Conservation (phyloP, 2,888 invertebrate species). For the Tetragonisca angustula region DNA sequence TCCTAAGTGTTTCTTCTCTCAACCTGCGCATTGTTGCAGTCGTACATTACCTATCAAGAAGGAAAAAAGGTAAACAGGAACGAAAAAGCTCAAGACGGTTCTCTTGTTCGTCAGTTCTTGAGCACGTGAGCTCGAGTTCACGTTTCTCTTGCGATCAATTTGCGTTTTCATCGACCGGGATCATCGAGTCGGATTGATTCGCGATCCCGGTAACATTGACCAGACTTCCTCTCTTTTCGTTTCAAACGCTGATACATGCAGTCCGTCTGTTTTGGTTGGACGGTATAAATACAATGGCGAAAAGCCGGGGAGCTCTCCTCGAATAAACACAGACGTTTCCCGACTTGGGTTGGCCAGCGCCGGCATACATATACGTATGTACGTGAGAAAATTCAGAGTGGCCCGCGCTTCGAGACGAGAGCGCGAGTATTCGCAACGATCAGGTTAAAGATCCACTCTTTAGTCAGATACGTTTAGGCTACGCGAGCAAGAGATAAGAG, state of each 20-base stretch:
- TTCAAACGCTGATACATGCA: conserved; percentile 58
- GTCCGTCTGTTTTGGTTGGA: conserved; percentile 63
- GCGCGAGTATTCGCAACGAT: conserved; percentile 17
- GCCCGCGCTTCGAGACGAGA: conserved; percentile 12
- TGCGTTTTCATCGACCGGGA: neutral
- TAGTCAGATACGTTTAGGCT: neutral
- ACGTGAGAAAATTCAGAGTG: conserved; percentile 42
- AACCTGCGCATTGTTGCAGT: neutral
- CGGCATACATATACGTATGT: neutral
- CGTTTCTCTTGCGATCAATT: neutral
- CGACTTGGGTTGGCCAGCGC: conserved; percentile 46
- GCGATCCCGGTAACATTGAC: conserved; percentile 27
- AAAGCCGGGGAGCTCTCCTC: conserved; percentile 55
- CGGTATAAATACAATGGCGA: conserved; percentile 71
- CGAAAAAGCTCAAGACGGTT: neutral
- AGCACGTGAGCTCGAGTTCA: neutral
- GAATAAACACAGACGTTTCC: conserved; percentile 63
- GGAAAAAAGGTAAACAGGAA: neutral
- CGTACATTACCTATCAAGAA: neutral
- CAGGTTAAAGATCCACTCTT: neutral
- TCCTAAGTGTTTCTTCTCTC: neutral
- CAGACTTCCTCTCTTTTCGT: conserved; percentile 30
- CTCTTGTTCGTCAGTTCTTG: too few relatives aligned
- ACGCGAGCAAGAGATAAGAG: neutral
- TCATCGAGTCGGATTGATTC: conserved; percentile 11